These are phyloP conservation scores for Orchestia grillus DNA, from an alignment of 1,140 invertebrate species.

Conservation along the genomic window DNA sequence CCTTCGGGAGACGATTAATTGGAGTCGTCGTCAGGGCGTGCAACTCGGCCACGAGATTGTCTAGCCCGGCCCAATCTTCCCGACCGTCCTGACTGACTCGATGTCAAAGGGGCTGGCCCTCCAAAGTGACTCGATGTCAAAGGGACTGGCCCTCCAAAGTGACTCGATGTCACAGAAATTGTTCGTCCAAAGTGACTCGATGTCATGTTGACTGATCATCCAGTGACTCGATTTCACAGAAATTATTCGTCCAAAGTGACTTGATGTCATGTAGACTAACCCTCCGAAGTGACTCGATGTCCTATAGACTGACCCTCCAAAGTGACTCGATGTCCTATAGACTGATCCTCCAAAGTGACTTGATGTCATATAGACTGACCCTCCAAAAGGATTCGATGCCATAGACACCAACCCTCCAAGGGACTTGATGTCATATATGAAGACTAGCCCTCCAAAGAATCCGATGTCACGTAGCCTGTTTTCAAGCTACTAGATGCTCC, in stretches of 20 bases:
- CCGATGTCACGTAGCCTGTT: too few relatives aligned
- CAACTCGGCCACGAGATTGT: not conserved
- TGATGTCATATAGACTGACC: not conserved
- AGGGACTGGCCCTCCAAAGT: not conserved
- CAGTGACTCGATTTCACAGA: too few relatives aligned
- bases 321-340: not conserved
- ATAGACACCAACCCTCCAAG: too few relatives aligned
- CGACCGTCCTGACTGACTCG: not conserved
- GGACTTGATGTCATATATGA: too few relatives aligned
- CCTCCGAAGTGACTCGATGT: not conserved
- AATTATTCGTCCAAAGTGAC: not conserved
- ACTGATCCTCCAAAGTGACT: not conserved
- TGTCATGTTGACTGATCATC: not conserved
- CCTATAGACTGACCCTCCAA: not conserved
- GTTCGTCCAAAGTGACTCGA: not conserved
- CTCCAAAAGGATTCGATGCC: too few relatives aligned
- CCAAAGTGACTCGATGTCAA: not conserved
- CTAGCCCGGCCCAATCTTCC: not conserved
- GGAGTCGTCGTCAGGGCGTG: conserved; percentile 20
- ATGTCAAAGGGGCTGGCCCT: not conserved
- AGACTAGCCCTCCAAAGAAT: too few relatives aligned
- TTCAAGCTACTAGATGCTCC: too few relatives aligned
- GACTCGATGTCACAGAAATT: not conserved
- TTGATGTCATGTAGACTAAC: not conserved
- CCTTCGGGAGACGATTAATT: conserved; percentile 11